These are phyloP conservation scores for Phymorhynchus buccinoides DNA, from an alignment of 1,140 invertebrate species.

Conservation along the genomic window DNA sequence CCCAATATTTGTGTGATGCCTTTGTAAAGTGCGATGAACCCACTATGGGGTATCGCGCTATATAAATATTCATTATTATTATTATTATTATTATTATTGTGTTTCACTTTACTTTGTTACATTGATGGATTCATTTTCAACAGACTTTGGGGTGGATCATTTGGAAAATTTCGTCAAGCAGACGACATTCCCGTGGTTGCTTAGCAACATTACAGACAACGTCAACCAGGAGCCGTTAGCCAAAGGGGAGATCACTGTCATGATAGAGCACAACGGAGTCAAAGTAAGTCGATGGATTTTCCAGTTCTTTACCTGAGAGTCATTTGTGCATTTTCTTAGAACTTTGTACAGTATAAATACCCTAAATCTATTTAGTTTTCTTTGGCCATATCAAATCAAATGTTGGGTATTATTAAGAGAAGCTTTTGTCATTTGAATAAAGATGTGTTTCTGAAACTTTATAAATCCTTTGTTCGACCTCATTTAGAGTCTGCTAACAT, in stretches of 20 bases:
- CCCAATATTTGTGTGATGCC: too few relatives aligned
- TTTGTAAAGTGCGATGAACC: too few relatives aligned
- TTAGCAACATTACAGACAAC: constrained; percentile 92
- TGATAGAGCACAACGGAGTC: constrained; percentile 84
- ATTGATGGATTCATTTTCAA: constrained; percentile 49
- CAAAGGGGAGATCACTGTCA: constrained; percentile 85
- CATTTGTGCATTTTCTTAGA: not conserved
- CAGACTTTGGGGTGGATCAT: constrained; percentile 92
- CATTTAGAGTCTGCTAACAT: too few relatives aligned
- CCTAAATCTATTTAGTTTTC: too few relatives aligned
- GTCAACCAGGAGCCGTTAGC: constrained; percentile 87
- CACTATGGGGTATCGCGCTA: too few relatives aligned
- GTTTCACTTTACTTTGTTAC: not conserved
- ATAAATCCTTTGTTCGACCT: too few relatives aligned
- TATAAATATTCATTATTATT: too few relatives aligned
- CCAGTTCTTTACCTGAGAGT: not conserved
- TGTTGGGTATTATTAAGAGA: too few relatives aligned
- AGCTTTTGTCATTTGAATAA: too few relatives aligned
- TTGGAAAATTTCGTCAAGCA: constrained; percentile 82
- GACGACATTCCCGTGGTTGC: constrained; percentile 91
- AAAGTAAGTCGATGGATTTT: constrained; percentile 76
- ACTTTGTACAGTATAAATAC: too few relatives aligned
- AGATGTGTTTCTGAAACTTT: too few relatives aligned
- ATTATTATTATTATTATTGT: not conserved
- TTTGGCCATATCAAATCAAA: too few relatives aligned